Evolutionary conservation across 1,140 invertebrate species (phyloP), one percentile per base, ranked within the genome.

Genomic region (Zaprionus capensis): DNA sequence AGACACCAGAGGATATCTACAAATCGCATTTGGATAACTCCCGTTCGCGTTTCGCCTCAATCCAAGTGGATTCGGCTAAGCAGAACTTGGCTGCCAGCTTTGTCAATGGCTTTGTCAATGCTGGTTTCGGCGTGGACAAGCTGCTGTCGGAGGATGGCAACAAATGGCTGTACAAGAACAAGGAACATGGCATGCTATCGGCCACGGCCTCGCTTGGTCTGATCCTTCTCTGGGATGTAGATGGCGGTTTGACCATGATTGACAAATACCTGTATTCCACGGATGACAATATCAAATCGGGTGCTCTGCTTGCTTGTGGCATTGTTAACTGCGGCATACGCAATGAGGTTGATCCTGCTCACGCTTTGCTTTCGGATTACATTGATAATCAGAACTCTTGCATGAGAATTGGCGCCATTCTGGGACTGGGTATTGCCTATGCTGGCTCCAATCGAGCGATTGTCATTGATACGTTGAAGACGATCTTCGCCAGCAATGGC

Each of bases 111-210:
- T 99, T 99, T 93, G 99, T 99, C 0, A 99, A 99, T 93, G 98
- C 98, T 56, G 99, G 97, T 2, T 99, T 99, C 94, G 98, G 99
- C 1, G 96, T 98, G 34, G 99, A 99, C 92, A 99, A 99, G 93
- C 94, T 99, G 1, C 95, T 99, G 11, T 97, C 98, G 75, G 98
- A 99, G 84, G 98, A 99, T 93, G 98, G 98, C 4, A 99, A 98
- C 84, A 99, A 99, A 91, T 99, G 99, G 99, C 94, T 99, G 81
- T 99, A 99, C 91, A 99, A 99, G 92, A 99, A 99, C 93, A 99
- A 99, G 94, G 99, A 99, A 93, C 98, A 99, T 93, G 99, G 97
- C 53, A 99, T 99, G 98, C 93, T 99, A 5, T 99, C 98, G 93
- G 98, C 99, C 2, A 99, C 98, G 2, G 99, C 99, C 1, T 99